Base-by-base conservation (phyloP, 2,888 invertebrate species). In the Caenorhabditis sulstoni region DNA sequence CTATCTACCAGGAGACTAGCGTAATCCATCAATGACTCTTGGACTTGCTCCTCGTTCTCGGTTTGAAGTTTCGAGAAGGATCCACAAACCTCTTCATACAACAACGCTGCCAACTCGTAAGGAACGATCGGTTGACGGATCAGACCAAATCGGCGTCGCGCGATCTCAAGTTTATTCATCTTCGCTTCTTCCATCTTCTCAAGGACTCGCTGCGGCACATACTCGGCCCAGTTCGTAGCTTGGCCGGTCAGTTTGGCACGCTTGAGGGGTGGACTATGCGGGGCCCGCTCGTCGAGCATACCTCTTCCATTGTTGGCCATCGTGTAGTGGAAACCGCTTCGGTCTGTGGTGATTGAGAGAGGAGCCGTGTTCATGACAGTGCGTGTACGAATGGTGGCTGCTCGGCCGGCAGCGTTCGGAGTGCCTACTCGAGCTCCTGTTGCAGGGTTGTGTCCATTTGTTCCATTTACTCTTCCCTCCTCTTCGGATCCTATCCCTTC, bases 201-300 rank as follows among this genome's bases (percentile, higher is more conserved):
- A 0, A 61, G 1, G 1, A 78, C 71, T 29, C 67, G 57, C 16
- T 16, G 3, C 7, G 84, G 81, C 1, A 84, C 81, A 22, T 64
- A 76, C 16, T 78, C 66, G 7, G 55, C 20, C 71, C 59, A 82
- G 23, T 76, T 44, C 9, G 52, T 49, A 0, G 49, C 12, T 0
- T 62, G 18, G 4, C 78, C 81, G 1, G 65, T 55, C 16, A 75
- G n/a, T 23, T 84, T 84, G 9, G 57, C 50, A 14, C 76, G 47
- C 41, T 82, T 84, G 41, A 81, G 20, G 12, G 84, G 84, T 7
- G 84, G 84, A 52, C 81, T 82, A 18, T 70, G 45, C 16, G 57
- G 41, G 3, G 61, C 67, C 0, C 35, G 12, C n/a, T 68, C 57
- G 23, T 65, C 78, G 12, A 81, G 64, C 8, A 41, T 12, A 4